Conservation (phyloP, 2,113 vertebrate species). For the Sorex araneus region DNA sequence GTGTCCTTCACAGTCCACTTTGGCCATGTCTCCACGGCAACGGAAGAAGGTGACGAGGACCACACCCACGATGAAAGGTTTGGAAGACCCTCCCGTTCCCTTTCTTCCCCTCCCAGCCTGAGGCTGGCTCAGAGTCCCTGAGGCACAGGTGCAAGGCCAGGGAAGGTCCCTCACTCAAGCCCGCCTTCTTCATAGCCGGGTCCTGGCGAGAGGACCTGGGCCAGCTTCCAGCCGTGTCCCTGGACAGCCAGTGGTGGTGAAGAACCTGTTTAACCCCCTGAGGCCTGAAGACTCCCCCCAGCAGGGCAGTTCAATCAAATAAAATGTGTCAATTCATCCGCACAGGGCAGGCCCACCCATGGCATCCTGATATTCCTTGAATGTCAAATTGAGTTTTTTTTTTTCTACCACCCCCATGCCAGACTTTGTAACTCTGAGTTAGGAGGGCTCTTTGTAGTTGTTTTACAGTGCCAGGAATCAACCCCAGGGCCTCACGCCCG, state of each 20-base stretch:
- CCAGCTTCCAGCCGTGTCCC: not conserved
- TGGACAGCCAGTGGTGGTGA: not conserved
- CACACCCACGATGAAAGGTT: conserved; percentile 97
- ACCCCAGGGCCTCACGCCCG: no score
- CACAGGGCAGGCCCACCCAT: not conserved
- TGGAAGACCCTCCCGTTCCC: not conserved
- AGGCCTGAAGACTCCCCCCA: not conserved
- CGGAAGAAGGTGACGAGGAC: conserved; percentile 93
- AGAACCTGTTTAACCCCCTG: not conserved
- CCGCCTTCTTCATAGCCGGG: not conserved
- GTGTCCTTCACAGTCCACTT: conserved; percentile 90
- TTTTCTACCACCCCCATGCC: not conserved
- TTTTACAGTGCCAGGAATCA: not conserved
- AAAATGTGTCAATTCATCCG: not conserved
- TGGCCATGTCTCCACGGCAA: conserved; percentile 94
- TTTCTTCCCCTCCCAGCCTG: not conserved
- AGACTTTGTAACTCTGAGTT: not conserved
- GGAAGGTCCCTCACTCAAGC: not conserved
- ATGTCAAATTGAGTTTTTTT: conserved; percentile 22
- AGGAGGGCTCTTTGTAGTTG: not conserved
- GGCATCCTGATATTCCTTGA: conserved; percentile 3
- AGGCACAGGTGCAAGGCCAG: no score
- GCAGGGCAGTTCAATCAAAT: conserved; percentile 1
- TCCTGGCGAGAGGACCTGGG: not conserved
- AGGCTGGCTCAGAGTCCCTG: no score